These are phyloP conservation scores for Solenopsis invicta DNA, from an alignment of 1,140 invertebrate species.

Conservation along the genomic window DNA sequence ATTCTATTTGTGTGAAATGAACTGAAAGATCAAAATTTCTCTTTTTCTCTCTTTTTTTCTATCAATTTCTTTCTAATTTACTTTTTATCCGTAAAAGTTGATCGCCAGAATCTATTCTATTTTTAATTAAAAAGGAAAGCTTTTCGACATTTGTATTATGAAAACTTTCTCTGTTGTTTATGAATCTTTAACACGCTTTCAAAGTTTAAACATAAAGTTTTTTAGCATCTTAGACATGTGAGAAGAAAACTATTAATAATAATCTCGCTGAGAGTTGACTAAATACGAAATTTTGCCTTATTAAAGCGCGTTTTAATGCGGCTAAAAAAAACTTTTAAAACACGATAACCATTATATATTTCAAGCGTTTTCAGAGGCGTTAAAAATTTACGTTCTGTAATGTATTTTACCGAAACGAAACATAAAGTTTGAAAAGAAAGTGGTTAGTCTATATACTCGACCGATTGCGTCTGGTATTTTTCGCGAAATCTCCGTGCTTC, in stretches of 20 bases:
- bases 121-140: conserved; percentile 11
- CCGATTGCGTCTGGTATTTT: conserved; percentile 43
- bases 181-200: conserved; percentile 15
- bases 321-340: conserved; percentile 8
- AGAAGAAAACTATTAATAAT: conserved; percentile 31
- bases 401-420: not conserved
- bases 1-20: too few species aligned
- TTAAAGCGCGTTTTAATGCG: not conserved
- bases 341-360: not conserved
- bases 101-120: not conserved
- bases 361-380: conserved; percentile 4
- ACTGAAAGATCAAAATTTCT: not conserved
- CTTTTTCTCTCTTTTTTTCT: not conserved
- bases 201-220: conserved; percentile 7
- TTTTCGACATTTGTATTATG: not conserved
- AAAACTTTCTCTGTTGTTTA: conserved; percentile 27
- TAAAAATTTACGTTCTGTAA: conserved; percentile 5
- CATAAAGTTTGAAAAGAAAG: conserved; percentile 22
- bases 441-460: not conserved
- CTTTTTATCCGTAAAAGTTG: not conserved
- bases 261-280: not conserved
- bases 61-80: not conserved
- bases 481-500: conserved; percentile 4
- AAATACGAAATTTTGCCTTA: conserved; percentile 24
- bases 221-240: not conserved